A percentile compares a stretch with the other conserved stretches of the same genome.
Conservation (phyloP, 2,888 invertebrate genomes). For the Kryphioiulus occultus region DNA sequence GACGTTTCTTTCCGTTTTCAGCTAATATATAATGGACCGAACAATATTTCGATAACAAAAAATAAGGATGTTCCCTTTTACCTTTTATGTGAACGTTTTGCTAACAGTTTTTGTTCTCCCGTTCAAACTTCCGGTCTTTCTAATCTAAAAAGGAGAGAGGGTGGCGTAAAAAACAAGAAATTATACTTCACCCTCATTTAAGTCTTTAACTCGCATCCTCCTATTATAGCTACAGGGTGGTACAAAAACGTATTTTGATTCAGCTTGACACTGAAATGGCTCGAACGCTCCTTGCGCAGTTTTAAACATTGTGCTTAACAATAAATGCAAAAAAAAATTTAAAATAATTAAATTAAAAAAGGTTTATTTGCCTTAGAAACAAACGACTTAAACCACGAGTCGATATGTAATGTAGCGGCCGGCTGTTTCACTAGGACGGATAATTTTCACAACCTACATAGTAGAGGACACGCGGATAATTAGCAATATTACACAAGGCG, state of each 20-base stretch:
- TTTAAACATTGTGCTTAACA: not conserved
- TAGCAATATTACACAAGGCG: not conserved
- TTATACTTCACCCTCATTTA: constrained; percentile 4
- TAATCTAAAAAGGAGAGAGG: not conserved
- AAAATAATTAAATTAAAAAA: not conserved
- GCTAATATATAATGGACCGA: not conserved
- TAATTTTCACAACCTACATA: constrained; percentile 91
- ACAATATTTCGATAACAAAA: not conserved
- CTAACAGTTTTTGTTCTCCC: not conserved
- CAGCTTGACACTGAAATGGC: not conserved
- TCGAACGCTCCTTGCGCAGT: not conserved
- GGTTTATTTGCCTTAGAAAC: not conserved
- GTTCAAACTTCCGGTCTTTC: constrained; percentile 13
- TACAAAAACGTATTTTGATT: not conserved
- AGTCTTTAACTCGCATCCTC: constrained; percentile 8
- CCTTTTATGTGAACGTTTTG: not conserved
- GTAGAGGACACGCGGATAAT: constrained; percentile 37
- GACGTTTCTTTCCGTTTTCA: not conserved
- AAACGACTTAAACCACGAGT: constrained; percentile 75
- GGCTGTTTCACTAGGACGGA: constrained; percentile 96
- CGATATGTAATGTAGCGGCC: constrained; percentile 98
- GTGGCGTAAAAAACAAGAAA: not conserved
- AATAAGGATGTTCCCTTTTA: not conserved
- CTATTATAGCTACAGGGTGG: not conserved
- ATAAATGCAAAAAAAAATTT: not conserved